Evolutionary conservation across 2,113 vertebrate genomes (phyloP), one percentile per base, ranked within the genome.

Genomic region (Forbesichthys papilliferus): DNA sequence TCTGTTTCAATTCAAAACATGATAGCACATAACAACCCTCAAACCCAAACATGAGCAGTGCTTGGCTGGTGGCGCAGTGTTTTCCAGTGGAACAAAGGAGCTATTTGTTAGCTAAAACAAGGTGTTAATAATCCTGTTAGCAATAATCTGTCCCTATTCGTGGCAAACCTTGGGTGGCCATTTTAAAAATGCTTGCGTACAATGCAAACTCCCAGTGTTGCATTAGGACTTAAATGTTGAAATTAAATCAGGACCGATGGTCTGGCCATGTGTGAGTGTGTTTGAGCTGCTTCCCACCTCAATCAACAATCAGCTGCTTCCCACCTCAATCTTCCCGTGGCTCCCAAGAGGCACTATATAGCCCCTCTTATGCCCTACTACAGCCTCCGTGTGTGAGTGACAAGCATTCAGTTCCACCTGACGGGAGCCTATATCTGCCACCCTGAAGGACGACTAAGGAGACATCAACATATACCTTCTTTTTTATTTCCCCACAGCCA

Each of bases 351-450:
- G 73, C 71, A 74, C 61, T 49, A 59, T 54, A 59, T 70, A 80
- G 68, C 75, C 75, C 66, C 18, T 13, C 18, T 52, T 61, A 79
- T 62, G 20, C 65, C 48, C 3, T 64, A 77, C 74, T 63, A 20
- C 75, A 65, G 76, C 69, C 18, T 20, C 80, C 64, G n/a, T 6
- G 69, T 61, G 66, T 93, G 89, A 93, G 83, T 91, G 90, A 91
- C 90, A 93, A 89, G 81, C 86, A 64, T 93, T 87, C 48, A 73
- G 91, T 91, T 91, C 84, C 72, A 73, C 89, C 82, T 85, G 86
- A 86, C 85, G 86, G 87, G 76, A 77, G 74, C 75, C 72, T 81
- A 83, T 84, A 86, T 89, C 86, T 90, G 74, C 36, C 27, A 69
- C 68, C 85, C 89, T 87, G 80, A 89, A 90, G 90, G 86, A 89